These are phyloP conservation scores for Neofelis nebulosa DNA, from an alignment of 2,113 vertebrate genomes.

Conservation along the genomic window DNA sequence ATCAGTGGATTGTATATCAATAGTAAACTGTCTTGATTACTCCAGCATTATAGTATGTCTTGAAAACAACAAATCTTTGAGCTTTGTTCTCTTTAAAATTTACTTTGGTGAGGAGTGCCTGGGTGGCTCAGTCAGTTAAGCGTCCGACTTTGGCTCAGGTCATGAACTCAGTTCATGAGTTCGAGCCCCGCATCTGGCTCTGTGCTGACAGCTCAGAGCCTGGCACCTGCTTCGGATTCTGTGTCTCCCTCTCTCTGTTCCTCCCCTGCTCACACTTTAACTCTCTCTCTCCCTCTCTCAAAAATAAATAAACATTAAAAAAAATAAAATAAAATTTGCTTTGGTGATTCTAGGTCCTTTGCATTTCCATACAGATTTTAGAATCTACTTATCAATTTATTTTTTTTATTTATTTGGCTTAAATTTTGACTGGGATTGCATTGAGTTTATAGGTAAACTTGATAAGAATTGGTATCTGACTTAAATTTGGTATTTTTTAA, in stretches of 20 bases:
- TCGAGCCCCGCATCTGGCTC: no score
- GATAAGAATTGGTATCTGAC: not conserved
- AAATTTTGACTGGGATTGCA: not conserved
- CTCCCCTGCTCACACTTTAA: no score
- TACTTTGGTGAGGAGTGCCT: not conserved
- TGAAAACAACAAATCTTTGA: not conserved
- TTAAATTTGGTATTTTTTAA: slow-evolving; percentile 19
- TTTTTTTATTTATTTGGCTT: not conserved
- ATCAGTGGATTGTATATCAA: not conserved
- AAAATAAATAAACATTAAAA: no score
- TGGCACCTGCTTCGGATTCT: no score
- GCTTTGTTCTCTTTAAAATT: not conserved
- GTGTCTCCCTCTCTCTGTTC: no score
- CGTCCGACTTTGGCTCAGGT: no score
- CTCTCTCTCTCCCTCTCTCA: no score
- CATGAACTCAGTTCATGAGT: no score
- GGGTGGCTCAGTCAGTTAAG: no score
- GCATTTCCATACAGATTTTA: not conserved
- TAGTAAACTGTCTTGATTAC: not conserved
- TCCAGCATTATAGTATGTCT: not conserved
- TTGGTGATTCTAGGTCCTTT: not conserved
- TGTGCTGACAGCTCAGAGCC: no score
- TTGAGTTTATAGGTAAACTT: not conserved
- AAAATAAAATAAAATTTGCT: not conserved
- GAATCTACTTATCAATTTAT: not conserved